These are phyloP conservation scores for Tinea trinotella DNA, from an alignment of 2,888 invertebrate genomes.

Conservation along the genomic window DNA sequence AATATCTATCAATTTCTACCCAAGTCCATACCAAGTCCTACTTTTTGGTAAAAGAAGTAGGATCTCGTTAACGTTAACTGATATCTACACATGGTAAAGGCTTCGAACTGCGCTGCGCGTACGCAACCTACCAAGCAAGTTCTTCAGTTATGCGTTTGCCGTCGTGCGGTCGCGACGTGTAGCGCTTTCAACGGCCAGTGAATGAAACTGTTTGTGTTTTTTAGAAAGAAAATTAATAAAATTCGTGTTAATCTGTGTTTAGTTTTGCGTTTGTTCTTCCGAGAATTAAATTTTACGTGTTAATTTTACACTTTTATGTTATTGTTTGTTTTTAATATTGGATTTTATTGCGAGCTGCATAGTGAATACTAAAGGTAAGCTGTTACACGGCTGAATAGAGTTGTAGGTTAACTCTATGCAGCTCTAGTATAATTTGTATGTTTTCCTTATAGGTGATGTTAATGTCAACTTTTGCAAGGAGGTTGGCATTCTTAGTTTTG, in stretches of 20 bases:
- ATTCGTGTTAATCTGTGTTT: conserved; percentile 20
- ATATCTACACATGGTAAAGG: background rate
- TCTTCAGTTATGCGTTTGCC: conserved; percentile 48
- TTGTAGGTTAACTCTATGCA: conserved; percentile 37
- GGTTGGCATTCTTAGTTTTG: conserved; percentile 46
- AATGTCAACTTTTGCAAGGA: conserved; percentile 45
- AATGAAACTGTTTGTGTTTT: conserved; percentile 33
- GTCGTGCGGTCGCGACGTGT: conserved; percentile 40
- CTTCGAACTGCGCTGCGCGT: conserved; percentile 37
- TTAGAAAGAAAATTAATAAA: conserved; percentile 27
- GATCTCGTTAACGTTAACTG: too few species aligned
- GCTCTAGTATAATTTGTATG: conserved; percentile 24
- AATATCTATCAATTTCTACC: too few species aligned
- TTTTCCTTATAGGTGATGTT: conserved; percentile 33
- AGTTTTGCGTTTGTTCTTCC: background rate
- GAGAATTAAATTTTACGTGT: background rate
- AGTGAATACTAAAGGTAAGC: conserved; percentile 49
- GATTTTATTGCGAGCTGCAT: conserved; percentile 30
- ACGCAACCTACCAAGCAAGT: conserved; percentile 43
- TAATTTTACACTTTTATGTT: background rate
- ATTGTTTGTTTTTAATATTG: conserved; percentile 3
- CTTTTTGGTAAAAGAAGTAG: too few species aligned
- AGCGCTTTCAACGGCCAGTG: conserved; percentile 25
- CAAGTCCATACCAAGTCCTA: too few species aligned
- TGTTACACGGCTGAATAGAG: conserved; percentile 37